Conservation (phyloP, 1,140 invertebrate genomes). For the Cyphomyrmex costatus region DNA sequence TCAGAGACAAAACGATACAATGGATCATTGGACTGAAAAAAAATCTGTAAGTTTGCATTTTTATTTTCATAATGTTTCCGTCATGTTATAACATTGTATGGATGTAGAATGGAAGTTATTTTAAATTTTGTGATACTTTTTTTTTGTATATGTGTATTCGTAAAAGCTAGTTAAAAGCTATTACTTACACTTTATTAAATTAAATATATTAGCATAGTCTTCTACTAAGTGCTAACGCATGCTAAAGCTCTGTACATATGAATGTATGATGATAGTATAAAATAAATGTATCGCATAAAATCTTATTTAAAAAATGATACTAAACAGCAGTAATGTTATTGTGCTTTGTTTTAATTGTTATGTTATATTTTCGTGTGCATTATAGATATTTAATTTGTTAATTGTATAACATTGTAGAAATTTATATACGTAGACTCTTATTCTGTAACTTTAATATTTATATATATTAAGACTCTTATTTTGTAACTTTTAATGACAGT, state of each 20-base stretch:
- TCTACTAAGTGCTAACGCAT: slow-evolving; percentile 13
- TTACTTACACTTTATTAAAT: neutral
- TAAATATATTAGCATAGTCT: neutral
- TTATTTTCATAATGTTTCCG: slow-evolving; percentile 21
- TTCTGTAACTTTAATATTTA: no score
- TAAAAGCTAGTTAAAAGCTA: slow-evolving; percentile 66
- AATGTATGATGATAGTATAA: neutral
- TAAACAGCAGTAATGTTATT: slow-evolving; percentile 2
- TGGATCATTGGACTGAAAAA: slow-evolving; percentile 86
- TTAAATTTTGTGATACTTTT: slow-evolving; percentile 1
- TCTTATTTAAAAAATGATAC: slow-evolving; percentile 1
- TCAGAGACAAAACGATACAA: slow-evolving; percentile 81
- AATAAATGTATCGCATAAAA: neutral
- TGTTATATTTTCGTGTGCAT: slow-evolving; percentile 3
- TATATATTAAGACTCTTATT: no score
- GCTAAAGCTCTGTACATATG: slow-evolving; percentile 6
- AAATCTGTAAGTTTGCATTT: slow-evolving; percentile 88
- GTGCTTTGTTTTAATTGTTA: slow-evolving; percentile 19
- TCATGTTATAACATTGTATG: slow-evolving; percentile 11
- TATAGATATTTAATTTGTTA: neutral
- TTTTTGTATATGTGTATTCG: slow-evolving; percentile 19
- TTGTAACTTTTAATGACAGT: no score
- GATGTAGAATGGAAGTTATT: neutral
- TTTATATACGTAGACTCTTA: slow-evolving; percentile 2
- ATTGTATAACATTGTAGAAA: neutral